Percentiles rank a stretch among this genome's conserved stretches.
phyloP scores from a whole-genome alignment of 2,113 vertebrate species.

The Prunella himalayana region DNA sequence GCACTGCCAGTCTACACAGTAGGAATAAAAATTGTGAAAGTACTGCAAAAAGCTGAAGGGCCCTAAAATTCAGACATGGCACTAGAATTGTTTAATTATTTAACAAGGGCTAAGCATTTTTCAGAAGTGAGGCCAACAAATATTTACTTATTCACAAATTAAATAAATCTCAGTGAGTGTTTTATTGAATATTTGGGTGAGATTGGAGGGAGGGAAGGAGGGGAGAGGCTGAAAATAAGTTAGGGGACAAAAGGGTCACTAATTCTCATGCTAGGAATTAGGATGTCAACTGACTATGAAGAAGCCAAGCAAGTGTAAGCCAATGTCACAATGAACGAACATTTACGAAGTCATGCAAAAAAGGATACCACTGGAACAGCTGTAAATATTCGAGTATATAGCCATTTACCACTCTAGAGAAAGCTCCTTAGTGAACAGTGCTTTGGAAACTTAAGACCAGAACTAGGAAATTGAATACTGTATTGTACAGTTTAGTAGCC shows the following conservation, averaged over 20 bases:
- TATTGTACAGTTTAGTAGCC: neutral
- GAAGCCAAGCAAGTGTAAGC: slow-evolving; percentile 95
- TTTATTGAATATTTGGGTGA: slow-evolving; percentile 34
- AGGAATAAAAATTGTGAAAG: slow-evolving; percentile 65
- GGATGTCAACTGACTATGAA: slow-evolving; percentile 79
- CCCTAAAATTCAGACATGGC: slow-evolving; percentile 58
- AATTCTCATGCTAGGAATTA: slow-evolving; percentile 79
- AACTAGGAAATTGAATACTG: neutral
- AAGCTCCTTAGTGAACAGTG: neutral
- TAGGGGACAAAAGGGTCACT: slow-evolving; percentile 73
- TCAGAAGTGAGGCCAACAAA: slow-evolving; percentile 52
- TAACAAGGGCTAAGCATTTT: neutral
- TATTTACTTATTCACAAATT: slow-evolving; percentile 46
- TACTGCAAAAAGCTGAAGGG: slow-evolving; percentile 67
- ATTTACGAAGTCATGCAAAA: slow-evolving; percentile 86
- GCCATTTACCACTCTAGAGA: slow-evolving; percentile 65
- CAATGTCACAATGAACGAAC: slow-evolving; percentile 84
- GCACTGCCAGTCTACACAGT: slow-evolving; percentile 66
- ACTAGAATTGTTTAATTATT: slow-evolving; percentile 37
- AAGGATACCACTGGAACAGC: slow-evolving; percentile 79
- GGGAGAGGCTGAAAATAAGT: slow-evolving; percentile 63
- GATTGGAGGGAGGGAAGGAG: neutral
- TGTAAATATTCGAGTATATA: slow-evolving; percentile 99
- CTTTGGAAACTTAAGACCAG: neutral
- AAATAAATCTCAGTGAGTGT: slow-evolving; percentile 6